A percentile compares a stretch with the other conserved stretches of the same genome.
Evolutionary conservation across 2,113 vertebrate genomes (phyloP).

Genomic region (Hippocampus mohnikei): DNA sequence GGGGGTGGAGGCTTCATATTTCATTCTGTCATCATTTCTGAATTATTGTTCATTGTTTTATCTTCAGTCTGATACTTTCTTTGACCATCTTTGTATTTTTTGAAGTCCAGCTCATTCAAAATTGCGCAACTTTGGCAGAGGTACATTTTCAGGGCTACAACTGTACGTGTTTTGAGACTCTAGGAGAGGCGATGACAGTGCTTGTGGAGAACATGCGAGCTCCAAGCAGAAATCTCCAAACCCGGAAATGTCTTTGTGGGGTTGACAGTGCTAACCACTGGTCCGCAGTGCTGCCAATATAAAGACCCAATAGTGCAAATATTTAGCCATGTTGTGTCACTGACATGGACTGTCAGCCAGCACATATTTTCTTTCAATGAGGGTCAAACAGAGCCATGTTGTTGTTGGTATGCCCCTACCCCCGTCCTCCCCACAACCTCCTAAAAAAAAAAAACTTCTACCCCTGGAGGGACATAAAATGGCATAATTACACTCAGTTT

Average conservation of each 20-base stretch:
- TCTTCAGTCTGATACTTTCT: too few relatives aligned
- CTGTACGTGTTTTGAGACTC: background rate
- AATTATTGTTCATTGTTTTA: too few relatives aligned
- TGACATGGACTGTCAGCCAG: constrained; percentile 68
- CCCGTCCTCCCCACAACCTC: constrained; percentile 23
- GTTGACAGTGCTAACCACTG: background rate
- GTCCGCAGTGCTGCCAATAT: background rate
- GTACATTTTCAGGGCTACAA: background rate
- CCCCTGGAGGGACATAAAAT: constrained; percentile 37
- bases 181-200: background rate
- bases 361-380: constrained; percentile 58
- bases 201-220: background rate
- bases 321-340: constrained; percentile 59
- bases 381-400: constrained; percentile 53
- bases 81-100: too few relatives aligned
- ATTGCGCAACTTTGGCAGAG: too few relatives aligned
- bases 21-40: too few relatives aligned
- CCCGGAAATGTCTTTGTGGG: background rate
- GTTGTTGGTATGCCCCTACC: constrained; percentile 63
- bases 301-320: constrained; percentile 38
- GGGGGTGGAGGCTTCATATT: too few relatives aligned
- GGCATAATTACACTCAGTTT: constrained; percentile 17
- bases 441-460: constrained; percentile 4
- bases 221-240: background rate
- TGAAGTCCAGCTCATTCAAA: too few relatives aligned